These are phyloP conservation scores for Teleogryllus oceanicus DNA, from an alignment of 2,888 invertebrate genomes.

Conservation along the genomic window DNA sequence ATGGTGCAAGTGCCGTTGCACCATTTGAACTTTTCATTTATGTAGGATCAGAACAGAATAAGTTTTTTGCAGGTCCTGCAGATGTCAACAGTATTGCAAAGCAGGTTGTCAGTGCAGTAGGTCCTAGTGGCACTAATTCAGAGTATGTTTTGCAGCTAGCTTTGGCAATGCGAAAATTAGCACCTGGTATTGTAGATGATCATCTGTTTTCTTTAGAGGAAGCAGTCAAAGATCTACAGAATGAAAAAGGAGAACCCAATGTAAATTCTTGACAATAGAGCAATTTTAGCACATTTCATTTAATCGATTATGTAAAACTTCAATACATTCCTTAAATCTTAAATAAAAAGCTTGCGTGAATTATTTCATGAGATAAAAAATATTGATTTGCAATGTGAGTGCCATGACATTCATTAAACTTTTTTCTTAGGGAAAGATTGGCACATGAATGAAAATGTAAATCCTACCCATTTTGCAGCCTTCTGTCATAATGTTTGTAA, in stretches of 20 bases:
- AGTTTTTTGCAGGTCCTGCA: conserved; percentile 74
- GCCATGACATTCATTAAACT: no score
- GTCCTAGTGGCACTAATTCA: conserved; percentile 85
- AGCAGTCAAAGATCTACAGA: conserved; percentile 48
- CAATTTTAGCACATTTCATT: no score
- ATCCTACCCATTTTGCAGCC: no score
- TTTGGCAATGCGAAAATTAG: conserved; percentile 69
- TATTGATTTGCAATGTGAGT: no score
- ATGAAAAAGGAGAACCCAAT: neutral
- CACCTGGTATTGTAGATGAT: conserved; percentile 67
- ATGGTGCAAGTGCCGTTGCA: conserved; percentile 40
- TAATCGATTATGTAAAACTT: no score
- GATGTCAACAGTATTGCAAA: conserved; percentile 71
- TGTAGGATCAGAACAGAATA: conserved; percentile 76
- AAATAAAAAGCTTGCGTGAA: no score
- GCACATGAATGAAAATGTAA: no score
- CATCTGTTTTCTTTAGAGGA: conserved; percentile 73
- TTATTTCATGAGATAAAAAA: no score
- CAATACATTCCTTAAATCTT: no score
- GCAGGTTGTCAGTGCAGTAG: conserved; percentile 68
- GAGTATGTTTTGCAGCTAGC: conserved; percentile 89
- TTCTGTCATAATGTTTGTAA: no score
- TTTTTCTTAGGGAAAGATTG: no score
- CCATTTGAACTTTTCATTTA: conserved; percentile 74
- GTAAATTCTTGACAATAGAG: conserved; percentile 1